phyloP scores from a whole-genome alignment of 1,140 invertebrate species.

The Kradibia gibbosae region DNA sequence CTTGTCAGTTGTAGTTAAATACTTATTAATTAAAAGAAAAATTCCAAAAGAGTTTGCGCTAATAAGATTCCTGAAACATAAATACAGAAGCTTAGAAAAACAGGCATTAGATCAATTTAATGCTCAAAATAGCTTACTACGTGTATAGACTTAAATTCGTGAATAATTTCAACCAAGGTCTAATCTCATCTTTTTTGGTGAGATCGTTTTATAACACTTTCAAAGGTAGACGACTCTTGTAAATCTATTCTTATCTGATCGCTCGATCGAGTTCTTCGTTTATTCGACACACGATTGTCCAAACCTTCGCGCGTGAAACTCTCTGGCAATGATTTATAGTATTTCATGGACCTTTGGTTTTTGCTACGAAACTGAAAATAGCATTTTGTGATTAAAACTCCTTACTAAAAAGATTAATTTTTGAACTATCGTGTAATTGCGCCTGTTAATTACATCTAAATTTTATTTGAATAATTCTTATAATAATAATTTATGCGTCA shows the following conservation, averaged over 20 bases:
- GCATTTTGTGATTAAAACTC: constrained; percentile 3
- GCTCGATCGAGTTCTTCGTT: constrained; percentile 49
- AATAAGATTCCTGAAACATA: constrained; percentile 6
- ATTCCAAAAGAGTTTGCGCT: not conserved
- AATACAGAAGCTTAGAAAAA: constrained; percentile 44
- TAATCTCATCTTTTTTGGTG: constrained; percentile 36
- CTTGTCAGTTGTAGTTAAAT: not conserved
- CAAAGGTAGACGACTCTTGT: constrained; percentile 48
- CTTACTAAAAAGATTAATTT: too few species aligned
- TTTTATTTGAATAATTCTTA: not conserved
- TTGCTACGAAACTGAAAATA: constrained; percentile 25
- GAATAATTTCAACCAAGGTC: constrained; percentile 51
- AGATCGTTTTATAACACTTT: constrained; percentile 53
- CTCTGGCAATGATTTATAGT: constrained; percentile 46
- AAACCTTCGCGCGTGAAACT: constrained; percentile 9
- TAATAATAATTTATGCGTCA: not conserved
- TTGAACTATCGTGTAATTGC: too few species aligned
- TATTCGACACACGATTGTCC: constrained; percentile 51
- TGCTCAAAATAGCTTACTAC: constrained; percentile 1
- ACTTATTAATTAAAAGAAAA: constrained; percentile 17
- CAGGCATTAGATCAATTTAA: constrained; percentile 39
- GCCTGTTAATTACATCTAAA: too few species aligned
- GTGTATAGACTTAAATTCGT: constrained; percentile 38
- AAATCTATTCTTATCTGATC: constrained; percentile 50
- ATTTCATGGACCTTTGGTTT: constrained; percentile 8